Conservation (phyloP, 2,888 invertebrate genomes). For the Tetheella fluctuosa region DNA sequence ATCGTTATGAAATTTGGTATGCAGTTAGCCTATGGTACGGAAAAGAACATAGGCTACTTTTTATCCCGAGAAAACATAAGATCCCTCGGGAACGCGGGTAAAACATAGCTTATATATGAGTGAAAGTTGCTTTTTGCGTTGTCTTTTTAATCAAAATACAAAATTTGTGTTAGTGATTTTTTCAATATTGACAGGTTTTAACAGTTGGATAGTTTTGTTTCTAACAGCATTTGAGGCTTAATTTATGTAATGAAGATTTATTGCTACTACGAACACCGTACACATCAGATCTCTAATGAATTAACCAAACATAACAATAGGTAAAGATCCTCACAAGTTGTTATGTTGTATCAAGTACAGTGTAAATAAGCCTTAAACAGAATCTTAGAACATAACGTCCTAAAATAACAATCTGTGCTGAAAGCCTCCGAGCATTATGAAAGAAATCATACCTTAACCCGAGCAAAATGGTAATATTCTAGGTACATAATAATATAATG, state of each 20-base stretch:
- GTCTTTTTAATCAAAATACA: no score
- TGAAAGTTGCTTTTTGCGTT: no score
- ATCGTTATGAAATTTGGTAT: no score
- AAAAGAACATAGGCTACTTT: no score
- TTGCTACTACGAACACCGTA: no score
- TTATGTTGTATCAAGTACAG: neutral
- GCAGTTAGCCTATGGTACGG: no score
- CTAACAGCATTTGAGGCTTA: neutral
- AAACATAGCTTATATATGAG: no score
- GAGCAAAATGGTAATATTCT: neutral
- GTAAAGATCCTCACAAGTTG: neutral
- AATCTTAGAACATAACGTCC: slow-evolving; percentile 4
- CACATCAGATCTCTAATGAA: no score
- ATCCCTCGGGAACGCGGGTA: no score
- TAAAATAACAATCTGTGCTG: slow-evolving; percentile 7
- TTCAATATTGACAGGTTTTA: neutral
- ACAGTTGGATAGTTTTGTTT: neutral
- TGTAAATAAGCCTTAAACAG: neutral
- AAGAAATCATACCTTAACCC: neutral
- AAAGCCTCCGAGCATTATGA: slow-evolving; percentile 6
- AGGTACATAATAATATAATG: neutral
- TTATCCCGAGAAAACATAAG: no score
- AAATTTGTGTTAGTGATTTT: neutral
- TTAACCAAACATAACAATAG: neutral
- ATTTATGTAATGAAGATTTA: neutral